Evolutionary conservation across 2,888 invertebrate genomes (phyloP), one percentile per base, ranked within the genome.

Genomic region (Phengaris alcon): DNA sequence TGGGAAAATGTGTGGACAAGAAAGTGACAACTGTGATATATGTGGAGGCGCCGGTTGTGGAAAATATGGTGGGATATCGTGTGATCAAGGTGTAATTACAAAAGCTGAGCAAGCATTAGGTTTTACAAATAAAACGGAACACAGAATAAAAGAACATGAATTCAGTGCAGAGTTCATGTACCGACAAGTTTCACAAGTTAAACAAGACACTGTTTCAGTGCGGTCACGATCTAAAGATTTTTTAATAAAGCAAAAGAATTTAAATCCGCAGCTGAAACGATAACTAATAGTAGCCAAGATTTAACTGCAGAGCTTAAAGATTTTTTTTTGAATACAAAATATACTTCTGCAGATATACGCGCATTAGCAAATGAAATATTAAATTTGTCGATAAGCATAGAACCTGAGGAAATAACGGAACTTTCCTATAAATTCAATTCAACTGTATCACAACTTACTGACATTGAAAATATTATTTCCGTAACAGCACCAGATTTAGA

Each of bases 11-110:
- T 98, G 98, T 88, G 98, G 97, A 77, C 95, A 95, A 81, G 94
- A 94, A 54, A 97, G 96, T 72, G 95, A 97, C 85, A 96, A 96
- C 15, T 99, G 99, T 87, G 98, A 98, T 85, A 95, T 98, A 77
- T 99, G 99, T 88, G 99, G 99, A 72, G 99, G 99, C 48, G 99
- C 99, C 13, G 98, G 98, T 0, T 99, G 99, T 87, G 97, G 96
- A 13, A 96, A 95, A 83, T 99, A 99, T 87, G 99, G 98, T 75
- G 97, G 98, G 6, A 94, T 97, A 79, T 96, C 98, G 68, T 98
- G 99, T 87, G 97, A 97, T 82, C 95, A 96, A 81, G 98, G 99
- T 10, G 97, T 98, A 3, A 95, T 98, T 44, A 97, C 97, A 15
- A 97, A 97, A 88, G 98, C 99, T 2, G 96, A 97, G 83, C 97